Percentiles rank a stretch among this genome's conserved stretches.
phyloP scores from a whole-genome alignment of 53 echinoderm and acorn worm species.

The Astropecten irregularis region DNA sequence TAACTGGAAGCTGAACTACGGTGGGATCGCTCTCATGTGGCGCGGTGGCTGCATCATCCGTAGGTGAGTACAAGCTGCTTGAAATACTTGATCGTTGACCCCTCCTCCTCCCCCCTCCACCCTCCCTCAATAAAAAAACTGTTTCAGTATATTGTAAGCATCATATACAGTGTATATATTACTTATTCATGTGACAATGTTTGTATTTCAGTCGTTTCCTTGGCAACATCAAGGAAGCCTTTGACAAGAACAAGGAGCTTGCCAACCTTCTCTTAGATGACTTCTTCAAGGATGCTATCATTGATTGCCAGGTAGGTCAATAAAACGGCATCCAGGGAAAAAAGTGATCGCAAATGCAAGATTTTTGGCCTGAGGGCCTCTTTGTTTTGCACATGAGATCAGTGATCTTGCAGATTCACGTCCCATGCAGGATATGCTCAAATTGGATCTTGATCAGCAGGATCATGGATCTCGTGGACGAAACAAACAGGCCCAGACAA shows the following conservation, averaged over 20 bases:
- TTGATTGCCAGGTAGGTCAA: constrained; percentile 78
- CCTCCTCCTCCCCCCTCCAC: not conserved
- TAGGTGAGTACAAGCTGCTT: constrained; percentile 55
- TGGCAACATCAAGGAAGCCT: constrained; percentile 99
- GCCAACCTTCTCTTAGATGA: constrained; percentile 93
- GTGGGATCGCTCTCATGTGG: constrained; percentile 99
- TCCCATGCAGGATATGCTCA: too few species aligned
- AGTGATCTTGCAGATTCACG: too few species aligned
- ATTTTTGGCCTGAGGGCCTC: too few species aligned
- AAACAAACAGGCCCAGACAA: too few species aligned
- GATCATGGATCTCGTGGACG: too few species aligned
- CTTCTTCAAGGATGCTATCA: constrained; percentile 93
- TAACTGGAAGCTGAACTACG: constrained; percentile 93
- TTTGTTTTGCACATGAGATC: too few species aligned
- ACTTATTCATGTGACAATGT: too few species aligned
- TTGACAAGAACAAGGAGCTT: constrained; percentile 90
- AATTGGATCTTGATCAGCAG: too few species aligned
- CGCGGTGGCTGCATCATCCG: constrained; percentile 98
- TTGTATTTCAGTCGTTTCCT: constrained; percentile 91
- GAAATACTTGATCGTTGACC: not conserved
- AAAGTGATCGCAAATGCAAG: too few species aligned
- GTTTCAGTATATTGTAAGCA: too few species aligned
- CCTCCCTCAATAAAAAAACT: not conserved
- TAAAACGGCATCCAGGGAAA: too few species aligned
- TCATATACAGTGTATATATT: too few species aligned